phyloP scores from a whole-genome alignment of 2,113 vertebrate genomes.

The Osmerus mordax region DNA sequence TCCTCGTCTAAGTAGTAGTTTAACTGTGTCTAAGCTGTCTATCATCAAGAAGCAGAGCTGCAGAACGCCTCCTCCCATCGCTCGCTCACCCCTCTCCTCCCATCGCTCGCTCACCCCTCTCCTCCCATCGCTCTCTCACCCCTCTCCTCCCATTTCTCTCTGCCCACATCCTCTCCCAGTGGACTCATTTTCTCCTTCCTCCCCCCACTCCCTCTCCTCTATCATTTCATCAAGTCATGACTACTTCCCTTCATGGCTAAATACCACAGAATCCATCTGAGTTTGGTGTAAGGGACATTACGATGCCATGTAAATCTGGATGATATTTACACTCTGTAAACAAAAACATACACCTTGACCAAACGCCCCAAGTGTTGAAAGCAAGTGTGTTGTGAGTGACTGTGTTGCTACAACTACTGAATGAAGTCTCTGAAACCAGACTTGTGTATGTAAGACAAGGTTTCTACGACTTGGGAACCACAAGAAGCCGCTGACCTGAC shows the following conservation, averaged over 20 bases:
- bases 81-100: conserved; percentile 36
- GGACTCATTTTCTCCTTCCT: background rate
- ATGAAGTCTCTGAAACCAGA: too few relatives aligned
- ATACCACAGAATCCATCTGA: conserved; percentile 20
- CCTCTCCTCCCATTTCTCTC: conserved; percentile 12
- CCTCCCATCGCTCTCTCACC: conserved; percentile 34
- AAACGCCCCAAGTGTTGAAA: background rate
- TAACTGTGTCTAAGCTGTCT: conserved; percentile 24
- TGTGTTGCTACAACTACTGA: too few relatives aligned
- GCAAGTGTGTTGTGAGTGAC: background rate
- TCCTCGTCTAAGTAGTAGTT: conserved; percentile 16
- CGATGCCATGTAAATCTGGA: conserved; percentile 1
- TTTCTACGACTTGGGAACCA: too few relatives aligned
- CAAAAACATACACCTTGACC: background rate
- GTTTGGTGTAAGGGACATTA: conserved; percentile 16
- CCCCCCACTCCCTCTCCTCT: conserved; percentile 27
- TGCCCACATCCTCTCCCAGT: conserved; percentile 8
- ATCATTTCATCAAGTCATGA: conserved; percentile 56
- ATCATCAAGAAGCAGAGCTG: conserved; percentile 59
- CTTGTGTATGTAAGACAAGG: too few relatives aligned
- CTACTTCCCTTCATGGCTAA: conserved; percentile 56
- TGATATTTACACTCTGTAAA: background rate
- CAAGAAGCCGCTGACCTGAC: too few relatives aligned
- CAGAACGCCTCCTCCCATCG: conserved; percentile 40
- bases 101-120: conserved; percentile 13